Base-by-base conservation (phyloP, 2,797 vertebrate species). In the Falco biarmicus region DNA sequence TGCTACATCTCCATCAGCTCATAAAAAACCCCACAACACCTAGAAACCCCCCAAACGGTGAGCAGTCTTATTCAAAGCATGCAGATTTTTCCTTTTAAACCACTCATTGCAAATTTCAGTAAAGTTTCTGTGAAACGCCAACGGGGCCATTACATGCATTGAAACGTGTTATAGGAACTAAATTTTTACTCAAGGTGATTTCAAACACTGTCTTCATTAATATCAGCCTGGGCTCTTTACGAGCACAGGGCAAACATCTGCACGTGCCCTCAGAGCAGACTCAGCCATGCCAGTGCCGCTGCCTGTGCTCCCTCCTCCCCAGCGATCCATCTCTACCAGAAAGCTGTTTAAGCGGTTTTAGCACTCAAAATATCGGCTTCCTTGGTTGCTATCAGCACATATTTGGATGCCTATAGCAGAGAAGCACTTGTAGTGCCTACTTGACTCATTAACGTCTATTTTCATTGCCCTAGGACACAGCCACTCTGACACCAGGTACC, bases 181-280 rank as follows among this genome's bases (percentile, higher is more conserved):
- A 34, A 39, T 76, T 79, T 80, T 71, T 13, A 81, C 24, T 60
- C 29, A 13, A 56, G 17, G 56, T 4, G 14, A 66, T 48, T 64
- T 64, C 59, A 45, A 57, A 21, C 3, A 1, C 13, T 4, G 9
- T 15, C 86, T 57, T 28, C 29, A 25, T 54, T 29, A 10, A 5
- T 5, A 10, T 16, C 68, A 60, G 31, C 17, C 19, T 1, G 9
- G 20, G 31, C 28, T 87, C 28, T 29, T 28, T 10, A 10, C 0
- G 3, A 32, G 21, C 2, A 11, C 13, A 3, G 56, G 63, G 71
- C 39, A 28, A 34, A 25, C 6, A 24, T 25, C 71, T 10, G 13
- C 1, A 8, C 0, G 3, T 0, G 3, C 32, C 51, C 54, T 47
- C 1, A 1, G 57, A 39, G 32, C 13, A 0, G 54, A 3, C 32